phyloP scores from a whole-genome alignment of 2,797 vertebrate genomes.

The Tenualosa thibaudeaui region DNA sequence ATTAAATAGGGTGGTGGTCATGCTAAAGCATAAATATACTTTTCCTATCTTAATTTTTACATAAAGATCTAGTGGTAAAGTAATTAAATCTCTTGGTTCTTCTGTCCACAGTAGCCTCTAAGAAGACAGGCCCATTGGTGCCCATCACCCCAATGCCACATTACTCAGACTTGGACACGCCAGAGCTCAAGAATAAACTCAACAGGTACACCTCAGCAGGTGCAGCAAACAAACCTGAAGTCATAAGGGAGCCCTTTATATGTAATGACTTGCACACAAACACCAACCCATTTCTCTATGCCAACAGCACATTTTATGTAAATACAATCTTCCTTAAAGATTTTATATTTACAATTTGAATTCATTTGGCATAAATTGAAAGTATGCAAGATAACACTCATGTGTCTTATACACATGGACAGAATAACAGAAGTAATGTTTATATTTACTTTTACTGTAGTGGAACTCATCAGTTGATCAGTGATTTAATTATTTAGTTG shows the following conservation, averaged over 20 bases:
- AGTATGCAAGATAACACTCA: not conserved
- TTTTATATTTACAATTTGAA: too few species aligned
- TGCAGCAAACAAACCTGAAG: not conserved
- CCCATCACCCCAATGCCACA: conserved; percentile 88
- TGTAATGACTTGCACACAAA: not conserved
- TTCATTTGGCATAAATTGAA: not conserved
- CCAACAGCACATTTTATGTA: not conserved
- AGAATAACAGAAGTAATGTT: not conserved
- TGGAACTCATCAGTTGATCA: too few species aligned
- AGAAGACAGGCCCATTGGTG: conserved; percentile 59
- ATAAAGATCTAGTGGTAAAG: not conserved
- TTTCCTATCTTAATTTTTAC: too few species aligned
- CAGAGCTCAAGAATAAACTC: conserved; percentile 88
- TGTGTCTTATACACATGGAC: not conserved
- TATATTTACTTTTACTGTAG: too few species aligned
- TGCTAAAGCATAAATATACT: too few species aligned
- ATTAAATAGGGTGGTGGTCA: too few species aligned
- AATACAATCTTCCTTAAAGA: not conserved
- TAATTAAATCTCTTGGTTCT: conserved; percentile 20
- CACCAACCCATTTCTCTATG: not conserved
- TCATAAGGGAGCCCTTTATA: not conserved
- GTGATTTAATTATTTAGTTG: not conserved
- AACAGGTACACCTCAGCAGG: conserved; percentile 74
- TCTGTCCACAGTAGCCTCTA: conserved; percentile 56
- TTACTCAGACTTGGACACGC: conserved; percentile 94